Conservation (phyloP, 2,797 vertebrate genomes). For the Pteronotus mesoamericanus region DNA sequence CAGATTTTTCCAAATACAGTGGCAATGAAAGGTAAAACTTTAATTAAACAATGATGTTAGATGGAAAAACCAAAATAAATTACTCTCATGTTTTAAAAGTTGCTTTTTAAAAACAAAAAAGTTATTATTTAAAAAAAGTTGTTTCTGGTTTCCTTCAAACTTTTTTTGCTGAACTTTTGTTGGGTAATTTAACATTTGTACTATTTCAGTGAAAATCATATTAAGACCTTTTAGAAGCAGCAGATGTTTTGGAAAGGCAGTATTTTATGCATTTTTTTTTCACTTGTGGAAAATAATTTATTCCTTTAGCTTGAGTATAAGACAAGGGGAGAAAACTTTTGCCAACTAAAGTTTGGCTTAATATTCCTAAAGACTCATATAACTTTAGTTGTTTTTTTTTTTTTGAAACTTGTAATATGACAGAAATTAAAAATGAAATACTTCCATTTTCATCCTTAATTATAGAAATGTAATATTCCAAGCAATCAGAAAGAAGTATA, state of each 20-base stretch:
- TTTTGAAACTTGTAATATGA: background rate
- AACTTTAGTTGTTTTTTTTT: slow-evolving; percentile 24
- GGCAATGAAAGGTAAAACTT: slow-evolving; percentile 37
- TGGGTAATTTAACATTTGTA: slow-evolving; percentile 50
- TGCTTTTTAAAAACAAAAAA: background rate
- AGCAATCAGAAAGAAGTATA: background rate
- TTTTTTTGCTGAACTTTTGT: slow-evolving; percentile 29
- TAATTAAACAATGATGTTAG: slow-evolving; percentile 8
- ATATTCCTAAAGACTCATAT: background rate
- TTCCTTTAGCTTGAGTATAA: background rate
- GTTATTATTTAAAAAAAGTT: background rate
- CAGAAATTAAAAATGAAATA: slow-evolving; percentile 9
- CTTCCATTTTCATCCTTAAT: background rate
- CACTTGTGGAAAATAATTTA: slow-evolving; percentile 17
- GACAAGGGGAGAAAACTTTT: background rate
- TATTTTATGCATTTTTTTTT: slow-evolving; percentile 19
- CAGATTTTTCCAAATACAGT: slow-evolving; percentile 37
- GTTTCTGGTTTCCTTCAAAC: slow-evolving; percentile 51
- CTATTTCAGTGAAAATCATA: slow-evolving; percentile 35
- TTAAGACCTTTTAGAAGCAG: slow-evolving; percentile 44
- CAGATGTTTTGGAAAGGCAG: slow-evolving; percentile 10
- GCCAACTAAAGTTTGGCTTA: background rate
- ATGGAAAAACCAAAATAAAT: slow-evolving; percentile 39
- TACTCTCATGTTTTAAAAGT: slow-evolving; percentile 7
- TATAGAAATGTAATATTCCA: background rate